These are phyloP conservation scores for Butorides virescens DNA, from an alignment of 2,113 vertebrate species.

Conservation along the genomic window DNA sequence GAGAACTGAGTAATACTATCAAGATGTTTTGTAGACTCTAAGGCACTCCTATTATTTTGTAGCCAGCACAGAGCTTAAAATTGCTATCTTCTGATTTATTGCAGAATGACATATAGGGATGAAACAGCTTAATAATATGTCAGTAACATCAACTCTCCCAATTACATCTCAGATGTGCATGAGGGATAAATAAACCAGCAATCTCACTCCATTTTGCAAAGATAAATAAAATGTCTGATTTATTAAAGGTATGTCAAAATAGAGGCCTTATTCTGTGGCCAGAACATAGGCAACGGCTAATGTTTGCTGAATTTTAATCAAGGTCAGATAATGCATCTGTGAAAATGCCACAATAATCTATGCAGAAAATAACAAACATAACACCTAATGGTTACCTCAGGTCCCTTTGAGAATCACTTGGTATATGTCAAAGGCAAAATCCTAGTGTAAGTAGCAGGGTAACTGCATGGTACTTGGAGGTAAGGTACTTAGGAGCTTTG, in stretches of 20 bases:
- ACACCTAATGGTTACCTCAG: neutral
- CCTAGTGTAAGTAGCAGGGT: neutral
- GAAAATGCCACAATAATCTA: neutral
- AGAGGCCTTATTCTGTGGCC: neutral
- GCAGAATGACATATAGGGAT: neutral
- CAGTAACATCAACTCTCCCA: neutral
- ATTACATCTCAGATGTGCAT: constrained; percentile 7
- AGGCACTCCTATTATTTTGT: neutral
- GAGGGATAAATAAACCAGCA: neutral
- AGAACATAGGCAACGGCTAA: neutral
- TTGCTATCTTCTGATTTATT: neutral
- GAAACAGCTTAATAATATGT: constrained; percentile 25
- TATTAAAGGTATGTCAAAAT: constrained; percentile 27
- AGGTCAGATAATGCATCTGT: neutral
- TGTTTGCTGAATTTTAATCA: neutral
- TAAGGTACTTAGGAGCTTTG: neutral
- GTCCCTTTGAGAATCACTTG: neutral
- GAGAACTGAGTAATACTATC: neutral
- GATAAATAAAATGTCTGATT: constrained; percentile 8
- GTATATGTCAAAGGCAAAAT: neutral
- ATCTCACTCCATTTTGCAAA: neutral
- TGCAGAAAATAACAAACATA: neutral
- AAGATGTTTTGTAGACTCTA: neutral
- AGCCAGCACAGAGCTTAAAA: neutral
- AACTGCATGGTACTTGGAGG: neutral